A percentile compares a stretch with the other conserved stretches of the same genome.
These are phyloP conservation scores for Cataglyphis rosenhaueri DNA, from an alignment of 2,888 invertebrate species.

Conservation along the genomic window DNA sequence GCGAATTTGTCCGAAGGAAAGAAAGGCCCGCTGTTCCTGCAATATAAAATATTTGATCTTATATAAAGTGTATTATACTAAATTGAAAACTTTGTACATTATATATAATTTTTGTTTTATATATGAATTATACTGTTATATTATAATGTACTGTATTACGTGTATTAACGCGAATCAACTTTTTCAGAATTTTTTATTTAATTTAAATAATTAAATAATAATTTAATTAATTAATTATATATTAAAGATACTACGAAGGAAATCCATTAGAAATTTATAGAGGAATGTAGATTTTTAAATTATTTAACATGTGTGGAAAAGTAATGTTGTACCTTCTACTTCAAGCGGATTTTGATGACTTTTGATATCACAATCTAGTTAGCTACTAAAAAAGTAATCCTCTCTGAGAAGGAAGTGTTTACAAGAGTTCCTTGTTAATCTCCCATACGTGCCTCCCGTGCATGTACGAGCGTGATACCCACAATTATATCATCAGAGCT, in stretches of 20 bases:
- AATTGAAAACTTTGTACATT: neutral
- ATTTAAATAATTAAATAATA: no score
- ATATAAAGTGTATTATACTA: neutral
- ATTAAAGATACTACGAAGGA: neutral
- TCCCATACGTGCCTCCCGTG: neutral
- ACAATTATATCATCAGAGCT: conserved; percentile 33
- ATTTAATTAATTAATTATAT: neutral
- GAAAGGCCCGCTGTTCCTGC: neutral
- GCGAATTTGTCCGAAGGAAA: neutral
- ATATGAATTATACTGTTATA: neutral
- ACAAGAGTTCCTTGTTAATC: neutral
- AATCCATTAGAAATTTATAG: neutral
- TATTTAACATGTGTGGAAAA: neutral
- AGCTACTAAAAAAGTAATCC: neutral
- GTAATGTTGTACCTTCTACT: neutral
- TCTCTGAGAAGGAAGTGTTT: conserved; percentile 8
- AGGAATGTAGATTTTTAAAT: neutral
- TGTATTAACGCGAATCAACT: no score
- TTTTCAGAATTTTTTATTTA: neutral
- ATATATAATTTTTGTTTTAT: neutral
- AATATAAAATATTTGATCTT: neutral
- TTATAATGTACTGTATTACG: neutral
- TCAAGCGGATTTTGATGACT: neutral
- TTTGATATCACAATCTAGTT: conserved; percentile 3
- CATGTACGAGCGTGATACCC: neutral